Conservation (phyloP, 2,113 vertebrate genomes). For the Sylvia atricapilla region DNA sequence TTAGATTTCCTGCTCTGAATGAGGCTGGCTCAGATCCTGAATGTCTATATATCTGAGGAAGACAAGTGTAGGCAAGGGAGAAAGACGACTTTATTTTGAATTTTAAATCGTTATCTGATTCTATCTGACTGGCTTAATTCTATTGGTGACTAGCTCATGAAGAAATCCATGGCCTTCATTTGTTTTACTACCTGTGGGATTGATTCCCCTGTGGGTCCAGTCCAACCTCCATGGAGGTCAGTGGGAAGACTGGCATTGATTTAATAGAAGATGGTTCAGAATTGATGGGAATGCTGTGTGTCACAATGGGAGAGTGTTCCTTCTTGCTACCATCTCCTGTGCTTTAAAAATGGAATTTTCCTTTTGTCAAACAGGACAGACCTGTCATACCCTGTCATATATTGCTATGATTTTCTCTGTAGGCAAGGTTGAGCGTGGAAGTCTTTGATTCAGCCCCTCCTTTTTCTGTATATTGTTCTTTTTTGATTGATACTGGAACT, state of each 20-base stretch:
- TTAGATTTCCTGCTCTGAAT: background rate
- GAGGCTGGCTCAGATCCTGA: background rate
- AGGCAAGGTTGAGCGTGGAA: background rate
- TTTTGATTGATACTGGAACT: background rate
- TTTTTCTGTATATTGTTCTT: background rate
- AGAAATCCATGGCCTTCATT: conserved; percentile 56
- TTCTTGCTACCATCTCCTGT: background rate
- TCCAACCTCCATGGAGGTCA: conserved; percentile 14
- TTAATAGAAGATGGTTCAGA: background rate
- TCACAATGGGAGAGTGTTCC: background rate
- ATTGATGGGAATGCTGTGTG: background rate
- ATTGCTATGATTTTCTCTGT: background rate
- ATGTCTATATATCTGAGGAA: background rate
- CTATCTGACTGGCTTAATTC: conserved; percentile 37
- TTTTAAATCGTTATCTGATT: conserved; percentile 59
- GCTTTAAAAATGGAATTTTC: background rate
- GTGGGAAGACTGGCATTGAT: background rate
- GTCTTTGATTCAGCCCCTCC: background rate
- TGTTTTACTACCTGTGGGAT: conserved; percentile 48
- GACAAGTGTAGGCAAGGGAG: background rate
- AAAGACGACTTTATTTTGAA: conserved; percentile 12
- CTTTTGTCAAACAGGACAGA: background rate
- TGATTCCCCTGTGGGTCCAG: conserved; percentile 33
- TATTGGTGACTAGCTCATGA: conserved; percentile 58
- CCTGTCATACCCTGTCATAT: background rate